Evolutionary conservation across 2,113 vertebrate species (phyloP).

Genomic region (Mastomys natalensis): DNA sequence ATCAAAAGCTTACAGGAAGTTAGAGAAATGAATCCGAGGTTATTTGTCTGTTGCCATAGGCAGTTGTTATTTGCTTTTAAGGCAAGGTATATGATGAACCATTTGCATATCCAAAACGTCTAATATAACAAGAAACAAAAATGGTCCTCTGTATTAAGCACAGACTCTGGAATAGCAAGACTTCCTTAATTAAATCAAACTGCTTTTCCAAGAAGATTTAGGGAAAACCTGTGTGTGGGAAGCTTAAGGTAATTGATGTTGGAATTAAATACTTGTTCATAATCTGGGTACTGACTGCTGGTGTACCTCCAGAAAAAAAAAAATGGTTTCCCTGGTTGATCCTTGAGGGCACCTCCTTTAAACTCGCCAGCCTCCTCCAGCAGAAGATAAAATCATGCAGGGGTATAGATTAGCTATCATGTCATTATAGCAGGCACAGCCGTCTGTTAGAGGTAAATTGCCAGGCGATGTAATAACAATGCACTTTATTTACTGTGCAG

Average conservation of each 20-base stretch:
- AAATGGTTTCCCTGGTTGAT: constrained; percentile 13
- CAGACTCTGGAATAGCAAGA: constrained; percentile 19
- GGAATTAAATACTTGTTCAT: constrained; percentile 72
- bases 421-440: constrained; percentile 81
- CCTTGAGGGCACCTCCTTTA: constrained; percentile 76
- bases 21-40: constrained; percentile 53
- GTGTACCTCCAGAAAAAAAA: constrained; percentile 40
- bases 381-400: constrained; percentile 82
- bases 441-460: constrained; percentile 85
- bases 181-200: constrained; percentile 74
- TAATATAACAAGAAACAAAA: constrained; percentile 51
- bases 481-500: constrained; percentile 88
- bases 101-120: constrained; percentile 70
- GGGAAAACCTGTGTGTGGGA: constrained; percentile 69
- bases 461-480: constrained; percentile 86
- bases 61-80: constrained; percentile 66
- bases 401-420: constrained; percentile 80
- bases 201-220: constrained; percentile 60
- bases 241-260: constrained; percentile 72
- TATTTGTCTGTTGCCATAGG: constrained; percentile 27
- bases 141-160: constrained; percentile 55
- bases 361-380: constrained; percentile 56
- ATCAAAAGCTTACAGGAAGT: constrained; percentile 59
- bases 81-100: constrained; percentile 29
- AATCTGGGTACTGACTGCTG: constrained; percentile 58